Evolutionary conservation across 2,888 invertebrate species (phyloP), one percentile per base, ranked within the genome.

Genomic region (Eupithecia tripunctaria): DNA sequence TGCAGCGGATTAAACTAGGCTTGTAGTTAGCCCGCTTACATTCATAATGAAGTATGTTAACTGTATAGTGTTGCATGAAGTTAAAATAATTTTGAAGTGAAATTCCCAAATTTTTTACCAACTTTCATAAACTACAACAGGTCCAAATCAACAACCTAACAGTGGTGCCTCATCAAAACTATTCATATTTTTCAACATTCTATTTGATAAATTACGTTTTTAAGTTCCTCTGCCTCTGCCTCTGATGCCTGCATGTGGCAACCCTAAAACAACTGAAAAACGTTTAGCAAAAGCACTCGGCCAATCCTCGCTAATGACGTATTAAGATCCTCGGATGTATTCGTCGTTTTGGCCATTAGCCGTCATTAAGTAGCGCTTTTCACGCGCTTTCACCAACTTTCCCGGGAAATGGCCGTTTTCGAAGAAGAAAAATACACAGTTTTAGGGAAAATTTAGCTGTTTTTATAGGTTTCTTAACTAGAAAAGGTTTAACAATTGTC

Each of bases 281-380:
- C 82, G 79, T 83, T 83, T 79, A 82, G 81, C 81, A 85, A 84
- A 86, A 84, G 83, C 84, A 84, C 78, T 71, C 63, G 76, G 73
- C 81, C 82, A 84, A 86, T 88, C 84, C 84, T 75, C 81, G 74
- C 85, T 89, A 90, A 90, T 86, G 89, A 87, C 85, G 82, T 86
- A 88, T 88, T 86, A 88, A 84, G 81, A 63, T 72, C 60, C 63
- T 41, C 51, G 47, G 41, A 68, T 62, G 69, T 64, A 70, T 67
- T 67, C 59, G 43, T 71, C 68, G 47, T 74, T 74, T 74, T 69
- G 66, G 69, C 63, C 64, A 69, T 71, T 71, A 63, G 56, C 68
- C 43, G 21, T 66, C 74, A 66, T 68, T 74, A 74, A 41, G 66
- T 74, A 74, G 63, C 71, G 43, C 51, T 69, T 67, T 73, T 65